These are phyloP conservation scores for Plodia interpunctella DNA, from an alignment of 1,140 invertebrate genomes.

Conservation along the genomic window DNA sequence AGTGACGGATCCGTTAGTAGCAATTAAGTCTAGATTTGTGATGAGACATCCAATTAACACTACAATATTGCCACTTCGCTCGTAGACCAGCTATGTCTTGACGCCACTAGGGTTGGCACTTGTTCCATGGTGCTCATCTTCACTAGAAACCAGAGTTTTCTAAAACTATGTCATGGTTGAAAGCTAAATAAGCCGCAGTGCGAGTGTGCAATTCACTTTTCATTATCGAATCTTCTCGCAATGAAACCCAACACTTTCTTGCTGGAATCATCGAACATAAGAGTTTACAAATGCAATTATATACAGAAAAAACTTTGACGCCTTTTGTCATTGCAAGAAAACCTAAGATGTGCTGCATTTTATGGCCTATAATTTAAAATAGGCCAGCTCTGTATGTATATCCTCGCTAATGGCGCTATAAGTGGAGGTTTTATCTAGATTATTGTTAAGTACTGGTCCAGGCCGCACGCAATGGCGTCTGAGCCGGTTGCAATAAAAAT, in stretches of 20 bases:
- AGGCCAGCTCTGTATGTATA: neutral
- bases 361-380: neutral
- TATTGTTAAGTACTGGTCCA: neutral
- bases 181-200: too few relatives aligned
- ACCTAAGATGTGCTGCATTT: neutral
- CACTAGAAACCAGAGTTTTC: too few relatives aligned
- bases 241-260: too few relatives aligned
- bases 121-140: too few relatives aligned
- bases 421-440: conserved; percentile 4
- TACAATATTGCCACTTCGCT: neutral
- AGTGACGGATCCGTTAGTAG: neutral
- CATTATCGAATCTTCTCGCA: too few relatives aligned
- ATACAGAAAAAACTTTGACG: too few relatives aligned
- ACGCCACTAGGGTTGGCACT: neutral
- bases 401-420: neutral
- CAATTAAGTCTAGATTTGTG: neutral
- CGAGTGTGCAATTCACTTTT: too few relatives aligned
- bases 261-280: too few relatives aligned
- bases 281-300: too few relatives aligned
- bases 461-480: neutral
- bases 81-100: neutral
- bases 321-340: too few relatives aligned
- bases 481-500: neutral
- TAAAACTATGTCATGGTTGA: too few relatives aligned
- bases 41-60: neutral